Conservation (phyloP, 2,113 vertebrate genomes). For the Petaurus breviceps region DNA sequence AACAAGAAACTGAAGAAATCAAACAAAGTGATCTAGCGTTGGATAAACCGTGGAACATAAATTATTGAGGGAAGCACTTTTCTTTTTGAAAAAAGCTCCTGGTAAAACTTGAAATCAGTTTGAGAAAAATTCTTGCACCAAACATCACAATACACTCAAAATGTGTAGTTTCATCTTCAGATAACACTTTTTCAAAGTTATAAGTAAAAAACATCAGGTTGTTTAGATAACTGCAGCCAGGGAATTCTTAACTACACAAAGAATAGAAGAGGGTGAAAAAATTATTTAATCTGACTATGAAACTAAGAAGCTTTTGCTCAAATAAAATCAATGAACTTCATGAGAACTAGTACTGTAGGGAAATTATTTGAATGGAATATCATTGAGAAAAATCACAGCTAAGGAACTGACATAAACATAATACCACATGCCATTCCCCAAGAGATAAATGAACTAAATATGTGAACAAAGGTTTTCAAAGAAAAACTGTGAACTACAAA, state of each 20-base stretch:
- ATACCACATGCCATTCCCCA: neutral
- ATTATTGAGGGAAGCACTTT: neutral
- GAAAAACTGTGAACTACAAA: neutral
- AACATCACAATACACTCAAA: neutral
- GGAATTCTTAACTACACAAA: neutral
- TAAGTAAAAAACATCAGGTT: neutral
- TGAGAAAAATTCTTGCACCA: neutral
- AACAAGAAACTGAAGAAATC: neutral
- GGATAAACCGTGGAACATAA: neutral
- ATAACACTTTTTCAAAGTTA: neutral
- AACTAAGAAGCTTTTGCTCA: neutral
- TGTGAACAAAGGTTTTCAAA: neutral
- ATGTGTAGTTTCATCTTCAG: neutral
- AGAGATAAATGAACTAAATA: neutral
- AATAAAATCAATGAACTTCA: neutral
- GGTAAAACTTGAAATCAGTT: neutral
- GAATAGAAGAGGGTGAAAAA: neutral
- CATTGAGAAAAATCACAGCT: neutral
- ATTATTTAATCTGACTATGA: neutral
- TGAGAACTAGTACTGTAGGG: neutral
- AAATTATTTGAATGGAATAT: neutral
- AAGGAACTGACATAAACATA: neutral
- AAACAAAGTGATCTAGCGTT: neutral
- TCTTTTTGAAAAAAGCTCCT: neutral
- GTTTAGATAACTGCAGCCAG: neutral